These are phyloP conservation scores for Typhlichthys eigenmanni DNA, from an alignment of 2,797 vertebrate species.

Conservation along the genomic window DNA sequence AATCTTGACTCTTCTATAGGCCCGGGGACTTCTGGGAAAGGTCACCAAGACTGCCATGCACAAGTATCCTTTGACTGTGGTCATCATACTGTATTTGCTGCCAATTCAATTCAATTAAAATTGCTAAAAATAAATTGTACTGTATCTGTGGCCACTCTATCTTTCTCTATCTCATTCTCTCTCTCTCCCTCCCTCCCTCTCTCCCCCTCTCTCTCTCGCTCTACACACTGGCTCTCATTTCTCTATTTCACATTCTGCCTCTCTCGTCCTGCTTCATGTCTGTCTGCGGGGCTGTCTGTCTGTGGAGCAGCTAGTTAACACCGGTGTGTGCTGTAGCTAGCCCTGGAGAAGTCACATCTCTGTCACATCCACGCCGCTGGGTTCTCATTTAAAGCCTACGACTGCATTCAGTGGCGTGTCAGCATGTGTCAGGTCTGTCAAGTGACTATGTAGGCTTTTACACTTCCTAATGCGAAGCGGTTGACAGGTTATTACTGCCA, in stretches of 20 bases:
- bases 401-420: constrained; percentile 67
- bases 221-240: not conserved
- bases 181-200: not conserved
- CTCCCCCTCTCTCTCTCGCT: not conserved
- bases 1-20: not conserved
- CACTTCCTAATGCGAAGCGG: constrained; percentile 66
- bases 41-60: not conserved
- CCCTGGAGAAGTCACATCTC: constrained; percentile 56
- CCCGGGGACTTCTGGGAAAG: too few species aligned
- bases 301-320: constrained; percentile 61
- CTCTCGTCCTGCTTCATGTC: not conserved
- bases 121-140: constrained; percentile 27
- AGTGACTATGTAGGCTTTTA: constrained; percentile 68
- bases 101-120: constrained; percentile 26
- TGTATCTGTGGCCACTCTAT: constrained; percentile 9
- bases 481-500: constrained; percentile 76
- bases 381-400: constrained; percentile 71
- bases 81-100: constrained; percentile 16
- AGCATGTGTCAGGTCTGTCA: constrained; percentile 74
- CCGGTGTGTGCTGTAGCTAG: constrained; percentile 48
- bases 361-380: constrained; percentile 66
- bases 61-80: not conserved
- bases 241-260: not conserved
- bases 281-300: constrained; percentile 21
- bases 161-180: not conserved